phyloP scores from a whole-genome alignment of 2,888 invertebrate genomes.

The Leucoma salicis region DNA sequence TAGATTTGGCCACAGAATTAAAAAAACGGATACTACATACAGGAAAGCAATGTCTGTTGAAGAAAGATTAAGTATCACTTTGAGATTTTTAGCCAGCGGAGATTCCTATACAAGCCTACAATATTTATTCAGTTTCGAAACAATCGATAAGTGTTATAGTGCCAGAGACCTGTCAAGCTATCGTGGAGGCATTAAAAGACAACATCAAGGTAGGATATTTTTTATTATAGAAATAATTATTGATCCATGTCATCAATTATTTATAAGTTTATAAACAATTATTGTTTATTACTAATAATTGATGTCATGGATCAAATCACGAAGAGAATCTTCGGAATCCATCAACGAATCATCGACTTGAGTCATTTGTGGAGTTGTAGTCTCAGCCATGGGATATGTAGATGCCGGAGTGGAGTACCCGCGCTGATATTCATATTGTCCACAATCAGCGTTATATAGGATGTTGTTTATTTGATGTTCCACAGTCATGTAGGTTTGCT shows the following conservation, averaged over 20 bases:
- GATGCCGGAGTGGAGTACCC: conserved; percentile 6
- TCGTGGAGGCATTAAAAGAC: conserved; percentile 16
- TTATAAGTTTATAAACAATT: conserved; percentile 15
- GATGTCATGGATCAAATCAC: conserved; percentile 16
- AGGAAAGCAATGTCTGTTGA: conserved; percentile 12
- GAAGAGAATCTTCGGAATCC: conserved; percentile 17
- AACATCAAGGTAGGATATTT: conserved; percentile 10
- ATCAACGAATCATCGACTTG: conserved; percentile 19
- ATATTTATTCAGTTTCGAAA: conserved; percentile 20
- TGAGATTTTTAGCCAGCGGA: conserved; percentile 6
- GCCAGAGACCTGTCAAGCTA: conserved; percentile 22
- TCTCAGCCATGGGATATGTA: conserved; percentile 15
- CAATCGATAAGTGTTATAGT: conserved; percentile 16
- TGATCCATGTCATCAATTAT: too few relatives aligned
- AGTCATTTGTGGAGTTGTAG: conserved; percentile 14
- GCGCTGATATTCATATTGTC: conserved; percentile 16
- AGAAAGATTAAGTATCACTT: conserved; percentile 7
- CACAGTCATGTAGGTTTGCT: conserved; percentile 15
- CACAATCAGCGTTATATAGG: conserved; percentile 15
- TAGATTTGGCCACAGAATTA: too few relatives aligned
- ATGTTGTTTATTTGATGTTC: conserved; percentile 20
- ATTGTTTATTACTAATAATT: too few relatives aligned
- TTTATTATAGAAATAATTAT: too few relatives aligned
- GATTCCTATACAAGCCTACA: conserved; percentile 17
- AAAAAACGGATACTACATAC: conserved; percentile 10